A percentile compares a stretch with the other conserved stretches of the same genome.
phyloP scores from a whole-genome alignment of 2,113 vertebrate species.

The Gobius niger region DNA sequence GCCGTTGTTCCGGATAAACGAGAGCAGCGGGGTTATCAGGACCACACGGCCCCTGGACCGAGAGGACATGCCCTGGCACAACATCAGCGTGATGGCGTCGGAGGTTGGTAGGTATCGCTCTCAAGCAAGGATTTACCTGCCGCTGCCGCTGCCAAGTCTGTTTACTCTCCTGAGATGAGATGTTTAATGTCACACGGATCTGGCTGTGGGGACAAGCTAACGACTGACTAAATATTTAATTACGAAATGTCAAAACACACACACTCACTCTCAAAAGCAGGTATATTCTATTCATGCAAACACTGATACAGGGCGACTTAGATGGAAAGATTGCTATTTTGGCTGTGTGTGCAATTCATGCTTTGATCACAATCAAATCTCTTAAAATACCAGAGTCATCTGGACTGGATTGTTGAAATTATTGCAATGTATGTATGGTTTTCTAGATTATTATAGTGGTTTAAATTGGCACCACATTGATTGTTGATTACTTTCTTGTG shows the following conservation, averaged over 20 bases:
- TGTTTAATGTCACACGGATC: not conserved
- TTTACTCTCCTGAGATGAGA: not conserved
- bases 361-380: too few relatives aligned
- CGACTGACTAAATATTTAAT: not conserved
- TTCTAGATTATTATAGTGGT: too few relatives aligned
- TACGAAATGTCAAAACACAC: slow-evolving; percentile 3
- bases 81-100: slow-evolving; percentile 91
- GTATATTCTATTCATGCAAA: not conserved
- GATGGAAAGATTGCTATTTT: too few relatives aligned
- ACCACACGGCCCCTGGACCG: slow-evolving; percentile 88
- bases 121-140: not conserved
- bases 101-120: slow-evolving; percentile 86
- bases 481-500: too few relatives aligned
- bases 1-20: slow-evolving; percentile 85
- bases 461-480: too few relatives aligned
- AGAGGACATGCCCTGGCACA: slow-evolving; percentile 89
- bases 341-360: too few relatives aligned
- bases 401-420: too few relatives aligned
- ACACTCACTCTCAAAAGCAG: not conserved
- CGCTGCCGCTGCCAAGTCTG: not conserved
- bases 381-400: too few relatives aligned
- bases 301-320: not conserved
- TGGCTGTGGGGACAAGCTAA: not conserved
- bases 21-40: slow-evolving; percentile 85
- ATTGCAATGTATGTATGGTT: too few relatives aligned